A percentile compares a stretch with the other conserved stretches of the same genome.
Conservation (phyloP, 1,140 invertebrate genomes). For the Reticulitermes speratus region DNA sequence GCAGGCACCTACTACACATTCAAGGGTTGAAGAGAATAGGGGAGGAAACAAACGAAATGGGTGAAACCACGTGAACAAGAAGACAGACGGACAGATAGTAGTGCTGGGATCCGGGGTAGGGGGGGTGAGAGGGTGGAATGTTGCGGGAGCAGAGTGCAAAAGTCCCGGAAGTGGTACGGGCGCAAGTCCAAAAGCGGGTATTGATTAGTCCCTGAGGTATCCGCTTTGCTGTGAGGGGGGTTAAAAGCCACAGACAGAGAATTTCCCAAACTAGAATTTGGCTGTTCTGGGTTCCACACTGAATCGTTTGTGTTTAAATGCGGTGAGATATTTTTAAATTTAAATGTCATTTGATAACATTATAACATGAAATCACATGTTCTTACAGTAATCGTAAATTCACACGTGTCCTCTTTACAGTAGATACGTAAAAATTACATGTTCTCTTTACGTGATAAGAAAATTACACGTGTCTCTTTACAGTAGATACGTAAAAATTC, state of each 20-base stretch:
- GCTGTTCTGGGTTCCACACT: too few relatives aligned
- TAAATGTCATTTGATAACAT: too few relatives aligned
- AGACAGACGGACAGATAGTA: not conserved
- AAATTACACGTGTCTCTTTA: too few relatives aligned
- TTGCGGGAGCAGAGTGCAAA: constrained; percentile 9
- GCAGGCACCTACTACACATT: not conserved
- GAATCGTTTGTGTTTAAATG: too few relatives aligned
- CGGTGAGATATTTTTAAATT: too few relatives aligned
- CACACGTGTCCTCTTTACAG: too few relatives aligned
- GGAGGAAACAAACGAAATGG: not conserved
- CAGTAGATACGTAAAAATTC: too few relatives aligned
- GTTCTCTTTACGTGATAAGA: too few relatives aligned
- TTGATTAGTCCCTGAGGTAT: constrained; percentile 14
- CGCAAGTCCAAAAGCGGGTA: constrained; percentile 7
- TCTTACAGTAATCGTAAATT: too few relatives aligned
- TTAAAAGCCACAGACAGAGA: not conserved
- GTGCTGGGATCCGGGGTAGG: not conserved
- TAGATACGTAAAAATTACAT: too few relatives aligned
- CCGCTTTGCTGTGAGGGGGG: not conserved
- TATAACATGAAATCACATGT: too few relatives aligned
- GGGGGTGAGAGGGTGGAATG: not conserved
- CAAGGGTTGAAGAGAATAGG: not conserved
- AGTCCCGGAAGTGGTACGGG: not conserved
- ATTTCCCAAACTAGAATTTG: not conserved
- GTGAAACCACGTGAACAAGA: not conserved